Percentiles rank a stretch among this genome's conserved stretches.
Evolutionary conservation across 1,140 invertebrate genomes (phyloP).

Genomic region (Drosophila mojavensis): DNA sequence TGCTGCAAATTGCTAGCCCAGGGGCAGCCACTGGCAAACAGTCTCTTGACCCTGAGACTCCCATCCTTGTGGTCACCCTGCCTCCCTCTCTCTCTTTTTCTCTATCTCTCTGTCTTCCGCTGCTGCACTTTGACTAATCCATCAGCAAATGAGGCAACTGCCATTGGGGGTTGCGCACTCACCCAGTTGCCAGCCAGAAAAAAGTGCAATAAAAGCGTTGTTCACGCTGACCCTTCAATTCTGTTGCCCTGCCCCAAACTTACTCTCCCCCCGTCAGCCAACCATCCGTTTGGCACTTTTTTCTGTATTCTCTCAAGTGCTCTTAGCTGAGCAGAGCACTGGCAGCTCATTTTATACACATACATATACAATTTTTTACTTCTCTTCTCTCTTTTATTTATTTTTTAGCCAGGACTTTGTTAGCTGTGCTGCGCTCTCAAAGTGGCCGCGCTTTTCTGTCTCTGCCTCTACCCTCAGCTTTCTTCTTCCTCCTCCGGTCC

Average conservation of each 20-base stretch:
- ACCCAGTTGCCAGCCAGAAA: slow-evolving; percentile 23
- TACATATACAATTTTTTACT: slow-evolving; percentile 2
- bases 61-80: not conserved
- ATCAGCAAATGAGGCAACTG: slow-evolving; percentile 77
- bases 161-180: slow-evolving; percentile 47
- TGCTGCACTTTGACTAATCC: slow-evolving; percentile 78
- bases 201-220: slow-evolving; percentile 71
- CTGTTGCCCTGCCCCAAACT: slow-evolving; percentile 8
- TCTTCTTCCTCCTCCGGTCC: not conserved
- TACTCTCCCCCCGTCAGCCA: not conserved
- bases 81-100: not conserved
- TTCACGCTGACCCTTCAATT: slow-evolving; percentile 48
- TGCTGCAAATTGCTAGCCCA: slow-evolving; percentile 37
- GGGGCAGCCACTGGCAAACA: slow-evolving; percentile 43
- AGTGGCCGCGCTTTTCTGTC: slow-evolving; percentile 63
- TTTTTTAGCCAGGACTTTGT: slow-evolving; percentile 54
- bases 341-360: slow-evolving; percentile 54
- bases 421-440: slow-evolving; percentile 46
- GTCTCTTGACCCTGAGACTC: slow-evolving; percentile 50
- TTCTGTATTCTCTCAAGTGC: slow-evolving; percentile 63
- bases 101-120: slow-evolving; percentile 19
- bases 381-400: not conserved
- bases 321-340: slow-evolving; percentile 46
- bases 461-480: slow-evolving; percentile 3
- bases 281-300: slow-evolving; percentile 48